These are phyloP conservation scores for Caenorhabditis auriculariae DNA, from an alignment of 2,888 invertebrate species.

Conservation along the genomic window DNA sequence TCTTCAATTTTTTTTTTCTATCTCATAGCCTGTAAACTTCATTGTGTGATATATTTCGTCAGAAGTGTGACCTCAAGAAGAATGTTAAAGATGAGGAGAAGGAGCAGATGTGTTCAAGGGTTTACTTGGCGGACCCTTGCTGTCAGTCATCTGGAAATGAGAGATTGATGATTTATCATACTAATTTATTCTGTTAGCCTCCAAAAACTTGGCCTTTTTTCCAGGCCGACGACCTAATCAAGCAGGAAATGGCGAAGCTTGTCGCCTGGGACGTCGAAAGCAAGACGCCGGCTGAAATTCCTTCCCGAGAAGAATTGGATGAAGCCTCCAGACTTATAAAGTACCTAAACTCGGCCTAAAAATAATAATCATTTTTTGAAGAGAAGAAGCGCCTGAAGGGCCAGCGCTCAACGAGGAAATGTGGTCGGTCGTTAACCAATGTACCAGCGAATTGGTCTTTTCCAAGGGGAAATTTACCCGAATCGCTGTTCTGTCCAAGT, in stretches of 20 bases:
- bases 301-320: conserved; percentile 43
- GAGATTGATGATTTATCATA: not conserved
- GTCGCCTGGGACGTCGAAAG: conserved; percentile 56
- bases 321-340: conserved; percentile 38
- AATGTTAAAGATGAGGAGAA: too few relatives aligned
- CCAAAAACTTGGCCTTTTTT: conserved; percentile 4
- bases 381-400: conserved; percentile 26
- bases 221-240: conserved; percentile 60
- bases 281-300: conserved; percentile 41
- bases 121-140: too few relatives aligned
- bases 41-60: too few relatives aligned
- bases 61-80: too few relatives aligned
- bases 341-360: conserved; percentile 2
- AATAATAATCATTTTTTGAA: conserved; percentile 7
- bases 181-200: too few relatives aligned
- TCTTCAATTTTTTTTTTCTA: too few relatives aligned
- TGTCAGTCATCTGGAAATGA: too few relatives aligned
- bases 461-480: conserved; percentile 49
- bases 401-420: conserved; percentile 43
- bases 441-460: conserved; percentile 50
- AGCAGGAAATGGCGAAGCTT: conserved; percentile 67
- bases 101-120: too few relatives aligned
- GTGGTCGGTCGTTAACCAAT: conserved; percentile 56
- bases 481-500: conserved; percentile 43
- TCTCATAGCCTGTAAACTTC: too few relatives aligned